Conservation (phyloP, 2,888 invertebrate genomes). For the Eupithecia inturbata region DNA sequence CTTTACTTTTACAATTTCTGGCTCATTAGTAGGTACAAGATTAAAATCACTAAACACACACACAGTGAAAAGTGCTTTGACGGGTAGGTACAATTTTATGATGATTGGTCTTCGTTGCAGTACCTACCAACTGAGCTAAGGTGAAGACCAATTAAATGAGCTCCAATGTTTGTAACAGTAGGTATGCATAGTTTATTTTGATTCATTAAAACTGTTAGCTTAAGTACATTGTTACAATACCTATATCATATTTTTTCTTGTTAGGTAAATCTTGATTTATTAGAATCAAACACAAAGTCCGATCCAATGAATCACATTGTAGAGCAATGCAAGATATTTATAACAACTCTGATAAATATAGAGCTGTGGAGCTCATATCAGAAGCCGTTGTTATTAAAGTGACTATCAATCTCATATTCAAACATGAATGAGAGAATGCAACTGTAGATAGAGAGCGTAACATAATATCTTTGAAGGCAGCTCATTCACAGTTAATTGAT, state of each 20-base stretch:
- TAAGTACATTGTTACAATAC: background rate
- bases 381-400: slow-evolving; percentile 15
- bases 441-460: slow-evolving; percentile 63
- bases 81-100: background rate
- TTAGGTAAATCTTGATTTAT: background rate
- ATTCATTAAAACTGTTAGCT: background rate
- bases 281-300: background rate
- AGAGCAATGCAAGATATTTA: slow-evolving; percentile 5
- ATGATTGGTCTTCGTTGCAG: background rate
- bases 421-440: slow-evolving; percentile 32
- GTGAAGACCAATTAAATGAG: background rate
- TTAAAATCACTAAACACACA: slow-evolving; percentile 8
- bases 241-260: background rate
- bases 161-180: background rate
- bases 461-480: slow-evolving; percentile 68
- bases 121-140: background rate
- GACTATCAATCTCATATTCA: slow-evolving; percentile 17
- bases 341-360: slow-evolving; percentile 24
- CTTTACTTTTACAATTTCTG: slow-evolving; percentile 24
- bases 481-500: slow-evolving; percentile 68
- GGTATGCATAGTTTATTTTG: background rate
- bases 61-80: background rate
- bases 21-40: slow-evolving; percentile 12
- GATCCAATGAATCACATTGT: background rate
- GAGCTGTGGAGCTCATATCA: slow-evolving; percentile 13